These are phyloP conservation scores for Melanotaenia parkinsoni DNA, from an alignment of 2,797 vertebrate genomes.

Conservation along the genomic window DNA sequence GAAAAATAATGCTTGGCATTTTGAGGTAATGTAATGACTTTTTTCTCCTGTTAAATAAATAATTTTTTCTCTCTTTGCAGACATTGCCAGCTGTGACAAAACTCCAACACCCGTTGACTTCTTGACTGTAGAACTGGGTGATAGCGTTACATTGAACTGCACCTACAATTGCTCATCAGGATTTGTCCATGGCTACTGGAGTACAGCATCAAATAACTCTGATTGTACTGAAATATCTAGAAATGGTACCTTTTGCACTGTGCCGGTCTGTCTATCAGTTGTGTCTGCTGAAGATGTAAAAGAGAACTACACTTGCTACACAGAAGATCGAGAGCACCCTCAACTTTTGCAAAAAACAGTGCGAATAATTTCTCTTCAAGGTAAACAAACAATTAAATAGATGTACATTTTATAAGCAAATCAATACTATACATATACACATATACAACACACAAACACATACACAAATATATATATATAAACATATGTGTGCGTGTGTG, in stretches of 20 bases:
- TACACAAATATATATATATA: no score
- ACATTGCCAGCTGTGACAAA: constrained; percentile 38
- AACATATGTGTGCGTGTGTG: not conserved
- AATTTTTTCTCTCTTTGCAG: constrained; percentile 58
- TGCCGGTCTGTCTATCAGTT: constrained; percentile 51
- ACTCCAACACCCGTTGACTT: constrained; percentile 15
- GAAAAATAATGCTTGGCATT: fast-evolving
- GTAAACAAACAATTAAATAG: constrained; percentile 49
- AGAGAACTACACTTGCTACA: constrained; percentile 74
- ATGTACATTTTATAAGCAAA: not conserved
- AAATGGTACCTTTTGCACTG: constrained; percentile 53
- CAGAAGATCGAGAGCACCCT: constrained; percentile 54
- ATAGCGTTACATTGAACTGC: constrained; percentile 73
- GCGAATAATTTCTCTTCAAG: constrained; percentile 59
- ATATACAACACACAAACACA: no score
- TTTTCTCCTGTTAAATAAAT: not conserved
- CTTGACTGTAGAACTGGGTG: constrained; percentile 58
- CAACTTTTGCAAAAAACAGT: constrained; percentile 50
- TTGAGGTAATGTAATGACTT: not conserved
- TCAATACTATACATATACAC: not conserved
- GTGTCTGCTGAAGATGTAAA: constrained; percentile 61
- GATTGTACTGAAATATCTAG: constrained; percentile 9
- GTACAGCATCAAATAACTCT: constrained; percentile 11
- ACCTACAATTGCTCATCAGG: constrained; percentile 79
- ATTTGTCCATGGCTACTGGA: constrained; percentile 80